Base-by-base conservation (phyloP, 2,113 vertebrate genomes). In the Chitala chitala region DNA sequence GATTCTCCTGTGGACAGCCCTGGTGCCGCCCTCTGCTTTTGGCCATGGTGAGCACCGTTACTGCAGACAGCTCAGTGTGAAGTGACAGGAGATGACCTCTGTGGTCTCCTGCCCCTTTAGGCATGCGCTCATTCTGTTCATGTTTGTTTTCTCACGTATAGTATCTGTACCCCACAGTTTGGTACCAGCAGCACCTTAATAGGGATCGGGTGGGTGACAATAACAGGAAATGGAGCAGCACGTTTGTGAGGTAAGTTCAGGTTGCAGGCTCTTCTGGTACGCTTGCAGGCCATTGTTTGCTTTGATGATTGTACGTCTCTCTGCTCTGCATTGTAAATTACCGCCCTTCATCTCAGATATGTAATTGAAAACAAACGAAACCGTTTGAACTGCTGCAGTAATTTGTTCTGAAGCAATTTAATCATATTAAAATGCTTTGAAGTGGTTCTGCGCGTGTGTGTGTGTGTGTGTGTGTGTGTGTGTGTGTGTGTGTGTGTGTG, bases 351-450 rank as follows among this genome's bases (percentile, higher is more conserved):
- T 82, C 81, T 79, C 74, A 74, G 56, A 87, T 77, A 76, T 76
- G 71, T 81, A 82, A 84, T 80, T 86, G 84, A 87, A 86, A 86
- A 82, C 71, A 76, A 86, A 81, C 73, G 40, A 3, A 36, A 73
- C 70, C 15, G 61, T 84, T 84, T 82, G 80, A 86, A 83, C 78
- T 13, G 22, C 46, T 51, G 66, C 76, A 73, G 58, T n/a, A 38
- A 78, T 74, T 78, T 77, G 72, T 76, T 78, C 64, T 10, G 13
- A 9, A 68, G 40, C 22, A 68, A 68, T 68, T 46, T 78, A 72
- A 79, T 74, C 76, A 68, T 77, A 73, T 77, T 87, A 87, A 86
- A 84, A 86, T 6, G 44, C 44, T 88, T 87, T 87, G 83, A 88
- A 86, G 82, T 83, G 77, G n/a, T n/a, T n/a, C n/a, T n/a, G n/a